Conservation (phyloP, 1,140 invertebrate species). For the Phymastichus coffea region DNA sequence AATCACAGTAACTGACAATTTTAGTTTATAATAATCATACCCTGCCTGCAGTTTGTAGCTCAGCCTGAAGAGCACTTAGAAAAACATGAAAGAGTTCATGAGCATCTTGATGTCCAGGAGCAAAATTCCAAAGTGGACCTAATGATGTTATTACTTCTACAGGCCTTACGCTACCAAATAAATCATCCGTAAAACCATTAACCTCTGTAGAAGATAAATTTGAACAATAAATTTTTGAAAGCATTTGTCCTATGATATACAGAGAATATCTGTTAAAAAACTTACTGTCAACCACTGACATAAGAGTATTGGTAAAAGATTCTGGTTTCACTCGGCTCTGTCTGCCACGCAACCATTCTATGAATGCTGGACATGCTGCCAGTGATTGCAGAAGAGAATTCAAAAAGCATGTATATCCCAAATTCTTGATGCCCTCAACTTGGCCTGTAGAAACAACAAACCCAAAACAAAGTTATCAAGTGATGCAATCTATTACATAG, state of each 20-base stretch:
- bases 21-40: slow-evolving; percentile 42
- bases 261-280: slow-evolving; percentile 24
- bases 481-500: no score
- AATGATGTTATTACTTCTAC: slow-evolving; percentile 76
- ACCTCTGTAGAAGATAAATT: slow-evolving; percentile 59
- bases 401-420: slow-evolving; percentile 84
- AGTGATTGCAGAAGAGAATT: slow-evolving; percentile 83
- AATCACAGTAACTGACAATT: neutral
- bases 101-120: slow-evolving; percentile 88
- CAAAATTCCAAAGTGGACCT: slow-evolving; percentile 78
- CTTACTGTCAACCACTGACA: slow-evolving; percentile 66
- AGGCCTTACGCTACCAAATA: slow-evolving; percentile 68
- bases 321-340: slow-evolving; percentile 59
- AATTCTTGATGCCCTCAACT: slow-evolving; percentile 78
- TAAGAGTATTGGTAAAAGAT: slow-evolving; percentile 64
- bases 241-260: no score
- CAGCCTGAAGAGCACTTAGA: slow-evolving; percentile 82
- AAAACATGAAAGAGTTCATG: slow-evolving; percentile 89
- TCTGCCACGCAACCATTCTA: slow-evolving; percentile 75
- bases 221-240: slow-evolving; percentile 5
- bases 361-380: slow-evolving; percentile 77
- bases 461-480: no score
- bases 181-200: slow-evolving; percentile 73
- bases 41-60: slow-evolving; percentile 65
- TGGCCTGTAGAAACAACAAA: slow-evolving; percentile 58